These are phyloP conservation scores for Centropus bengalensis DNA, from an alignment of 2,113 vertebrate genomes.

Conservation along the genomic window DNA sequence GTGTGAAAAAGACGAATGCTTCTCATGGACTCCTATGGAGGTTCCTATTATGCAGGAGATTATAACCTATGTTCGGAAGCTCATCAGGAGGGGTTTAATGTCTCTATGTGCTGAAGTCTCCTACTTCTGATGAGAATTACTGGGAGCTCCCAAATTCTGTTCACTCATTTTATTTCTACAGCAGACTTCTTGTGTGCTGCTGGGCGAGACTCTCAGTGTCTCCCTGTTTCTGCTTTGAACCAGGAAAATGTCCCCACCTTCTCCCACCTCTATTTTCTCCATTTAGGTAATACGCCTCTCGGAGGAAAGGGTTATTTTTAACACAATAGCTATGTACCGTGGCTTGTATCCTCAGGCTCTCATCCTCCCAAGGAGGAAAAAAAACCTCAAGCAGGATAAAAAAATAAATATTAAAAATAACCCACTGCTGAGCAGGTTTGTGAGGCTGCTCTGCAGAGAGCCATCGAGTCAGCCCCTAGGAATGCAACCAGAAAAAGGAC, in stretches of 20 bases:
- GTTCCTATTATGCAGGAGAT: rapidly evolving
- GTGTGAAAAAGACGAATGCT: background rate
- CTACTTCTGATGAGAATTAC: background rate
- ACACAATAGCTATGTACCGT: rapidly evolving
- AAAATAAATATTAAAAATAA: background rate
- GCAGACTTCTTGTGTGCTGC: background rate
- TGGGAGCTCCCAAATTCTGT: background rate
- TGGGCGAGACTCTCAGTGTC: background rate
- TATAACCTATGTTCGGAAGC: background rate
- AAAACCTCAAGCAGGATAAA: background rate
- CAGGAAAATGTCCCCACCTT: background rate
- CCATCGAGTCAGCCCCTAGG: background rate
- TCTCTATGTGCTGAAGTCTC: background rate
- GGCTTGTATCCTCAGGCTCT: background rate
- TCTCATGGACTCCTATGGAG: background rate
- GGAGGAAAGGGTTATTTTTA: background rate
- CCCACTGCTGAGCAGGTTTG: background rate
- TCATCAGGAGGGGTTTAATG: background rate
- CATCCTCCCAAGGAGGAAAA: background rate
- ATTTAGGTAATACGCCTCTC: background rate
- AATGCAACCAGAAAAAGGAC: background rate
- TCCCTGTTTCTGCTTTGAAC: background rate
- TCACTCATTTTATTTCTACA: background rate
- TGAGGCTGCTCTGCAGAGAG: background rate
- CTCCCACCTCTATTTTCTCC: background rate